These are phyloP conservation scores for Vombatus ursinus DNA, from an alignment of 2,113 vertebrate genomes.

Conservation along the genomic window DNA sequence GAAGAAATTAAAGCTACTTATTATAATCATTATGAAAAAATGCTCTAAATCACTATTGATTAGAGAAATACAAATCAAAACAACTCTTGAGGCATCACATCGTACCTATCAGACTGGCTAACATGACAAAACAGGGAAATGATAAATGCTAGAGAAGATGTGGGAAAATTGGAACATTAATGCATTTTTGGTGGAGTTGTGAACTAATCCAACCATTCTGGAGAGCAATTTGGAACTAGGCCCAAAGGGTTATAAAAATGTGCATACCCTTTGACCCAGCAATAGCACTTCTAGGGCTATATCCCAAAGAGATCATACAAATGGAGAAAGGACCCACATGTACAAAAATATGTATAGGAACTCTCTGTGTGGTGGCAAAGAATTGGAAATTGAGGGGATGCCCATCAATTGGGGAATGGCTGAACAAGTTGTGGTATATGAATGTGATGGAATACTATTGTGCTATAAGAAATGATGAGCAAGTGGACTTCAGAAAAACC, in stretches of 20 bases:
- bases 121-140: background rate
- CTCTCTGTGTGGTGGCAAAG: background rate
- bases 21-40: background rate
- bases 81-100: background rate
- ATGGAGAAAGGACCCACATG: no score
- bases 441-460: background rate
- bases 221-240: no score
- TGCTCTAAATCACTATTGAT: background rate
- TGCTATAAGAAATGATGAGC: background rate
- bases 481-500: background rate
- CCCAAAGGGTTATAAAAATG: no score
- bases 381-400: background rate
- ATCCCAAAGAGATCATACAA: background rate
- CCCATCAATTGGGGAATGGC: background rate
- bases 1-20: background rate
- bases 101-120: background rate
- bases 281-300: background rate
- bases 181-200: background rate
- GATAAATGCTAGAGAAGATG: background rate
- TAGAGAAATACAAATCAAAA: background rate
- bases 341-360: background rate
- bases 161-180: background rate
- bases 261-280: no score
- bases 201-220: no score
- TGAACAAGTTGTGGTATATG: background rate